Base-by-base conservation (phyloP, 2,113 vertebrate species). In the Regulus satrapa region DNA sequence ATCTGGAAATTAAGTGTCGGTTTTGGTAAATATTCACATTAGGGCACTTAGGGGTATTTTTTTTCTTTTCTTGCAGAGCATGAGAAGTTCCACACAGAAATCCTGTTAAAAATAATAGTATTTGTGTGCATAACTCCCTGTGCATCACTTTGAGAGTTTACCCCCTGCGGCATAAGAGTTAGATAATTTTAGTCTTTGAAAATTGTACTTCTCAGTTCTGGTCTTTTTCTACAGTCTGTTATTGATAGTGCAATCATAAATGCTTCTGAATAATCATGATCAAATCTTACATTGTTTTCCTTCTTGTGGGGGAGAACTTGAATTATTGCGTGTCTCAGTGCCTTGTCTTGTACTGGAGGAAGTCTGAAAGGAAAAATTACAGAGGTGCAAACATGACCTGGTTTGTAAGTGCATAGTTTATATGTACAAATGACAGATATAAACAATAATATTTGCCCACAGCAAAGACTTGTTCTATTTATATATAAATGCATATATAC, bases 51-150 rank as follows among this genome's bases (percentile, higher is more conserved):
- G 29, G 69, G n/a, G 76, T 72, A 85, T 75, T 68, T 91, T 94
- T 80, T 71, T 66, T 76, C n/a, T 68, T 91, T 83, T 24, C 64
- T 95, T 84, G 52, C 64, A 72, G 80, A 84, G 64, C 54, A 38
- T 67, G 54, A 68, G 61, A 68, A 89, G 73, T 84, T 91, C 64
- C 68, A 71, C 73, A 68, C 36, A 86, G 72, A 94, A 97, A 95
- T 95, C 91, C 76, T 89, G 80, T 94, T 95, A 92, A 59, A 67
- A 95, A 94, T 95, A 96, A 95, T 92, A 74, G 77, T 76, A 92
- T 97, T 95, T 97, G 31, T 92, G 89, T 95, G 84, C 52, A 5
- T 55, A 91, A 85, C 84, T 91, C 86, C 24, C 62, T 38, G 36
- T 89, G 91, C 52, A 78, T 91, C 76, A 49, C 84, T 96, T 95